Percentiles rank a stretch among this genome's conserved stretches.
phyloP scores from a whole-genome alignment of 2,888 invertebrate genomes.

The Nomada flava region DNA sequence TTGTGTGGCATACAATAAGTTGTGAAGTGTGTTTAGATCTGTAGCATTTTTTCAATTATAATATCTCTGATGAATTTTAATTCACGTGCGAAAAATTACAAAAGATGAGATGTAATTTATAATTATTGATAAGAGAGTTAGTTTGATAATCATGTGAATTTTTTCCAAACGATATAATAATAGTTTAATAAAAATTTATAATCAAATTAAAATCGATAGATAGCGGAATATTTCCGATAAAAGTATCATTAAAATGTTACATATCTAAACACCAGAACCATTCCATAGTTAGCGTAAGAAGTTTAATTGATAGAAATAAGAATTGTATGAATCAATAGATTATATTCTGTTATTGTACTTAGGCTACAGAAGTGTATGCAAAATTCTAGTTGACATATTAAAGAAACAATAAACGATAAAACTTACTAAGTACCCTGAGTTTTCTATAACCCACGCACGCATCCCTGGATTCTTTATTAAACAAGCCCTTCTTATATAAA shows the following conservation, averaged over 20 bases:
- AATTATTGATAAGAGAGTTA: not conserved
- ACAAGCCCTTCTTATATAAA: too few species aligned
- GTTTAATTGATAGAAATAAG: slow-evolving; percentile 52
- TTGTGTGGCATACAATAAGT: slow-evolving; percentile 48
- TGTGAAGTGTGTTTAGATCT: slow-evolving; percentile 45
- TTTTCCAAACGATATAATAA: not conserved
- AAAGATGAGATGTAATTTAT: not conserved
- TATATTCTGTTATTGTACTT: slow-evolving; percentile 69
- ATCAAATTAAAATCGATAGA: slow-evolving; percentile 3
- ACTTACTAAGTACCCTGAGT: not conserved
- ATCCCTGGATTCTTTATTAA: too few species aligned
- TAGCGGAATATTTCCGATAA: not conserved
- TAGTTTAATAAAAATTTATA: not conserved
- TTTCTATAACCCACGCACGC: too few species aligned
- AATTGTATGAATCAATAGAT: slow-evolving; percentile 56
- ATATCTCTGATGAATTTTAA: slow-evolving; percentile 11
- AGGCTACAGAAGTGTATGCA: slow-evolving; percentile 67
- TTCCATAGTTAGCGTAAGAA: slow-evolving; percentile 58
- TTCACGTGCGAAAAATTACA: not conserved
- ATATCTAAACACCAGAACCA: slow-evolving; percentile 52
- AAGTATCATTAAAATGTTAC: slow-evolving; percentile 39
- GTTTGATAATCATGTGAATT: slow-evolving; percentile 10
- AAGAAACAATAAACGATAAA: slow-evolving; percentile 61
- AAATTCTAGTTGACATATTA: slow-evolving; percentile 58
- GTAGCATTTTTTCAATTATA: slow-evolving; percentile 38